These are phyloP conservation scores for Casuarius casuarius DNA, from an alignment of 2,113 vertebrate genomes.

Conservation along the genomic window DNA sequence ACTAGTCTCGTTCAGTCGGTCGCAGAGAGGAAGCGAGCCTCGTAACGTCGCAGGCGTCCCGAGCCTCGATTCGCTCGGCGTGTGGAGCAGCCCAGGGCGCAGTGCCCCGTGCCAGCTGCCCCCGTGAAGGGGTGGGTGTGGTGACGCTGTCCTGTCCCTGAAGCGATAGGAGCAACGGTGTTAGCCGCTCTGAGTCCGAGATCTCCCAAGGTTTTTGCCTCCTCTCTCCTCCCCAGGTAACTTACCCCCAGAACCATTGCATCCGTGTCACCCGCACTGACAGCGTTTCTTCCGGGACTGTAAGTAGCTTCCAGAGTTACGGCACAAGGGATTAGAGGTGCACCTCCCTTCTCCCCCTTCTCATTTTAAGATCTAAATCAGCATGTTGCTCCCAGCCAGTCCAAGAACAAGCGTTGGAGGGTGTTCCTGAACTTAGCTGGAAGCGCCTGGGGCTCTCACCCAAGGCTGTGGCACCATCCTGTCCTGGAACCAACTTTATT, in stretches of 20 bases:
- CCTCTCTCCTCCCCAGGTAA: background rate
- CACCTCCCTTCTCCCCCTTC: background rate
- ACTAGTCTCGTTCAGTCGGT: accelerated
- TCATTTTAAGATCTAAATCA: accelerated
- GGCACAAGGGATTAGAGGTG: background rate
- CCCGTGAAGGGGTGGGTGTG: background rate
- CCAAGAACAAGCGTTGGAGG: accelerated
- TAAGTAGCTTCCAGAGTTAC: background rate
- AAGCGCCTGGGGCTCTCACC: background rate
- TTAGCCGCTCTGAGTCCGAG: background rate
- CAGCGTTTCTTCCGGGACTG: background rate
- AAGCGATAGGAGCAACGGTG: background rate
- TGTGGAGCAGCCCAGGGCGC: background rate
- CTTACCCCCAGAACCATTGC: background rate
- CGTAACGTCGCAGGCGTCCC: accelerated
- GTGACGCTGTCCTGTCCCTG: background rate
- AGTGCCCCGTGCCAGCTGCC: background rate
- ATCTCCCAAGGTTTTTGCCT: background rate
- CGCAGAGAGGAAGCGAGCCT: background rate
- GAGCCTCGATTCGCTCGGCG: accelerated
- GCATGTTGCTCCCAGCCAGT: background rate
- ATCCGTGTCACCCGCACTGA: accelerated
- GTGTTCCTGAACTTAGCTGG: background rate
- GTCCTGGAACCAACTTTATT: constrained; percentile 14
- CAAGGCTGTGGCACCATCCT: background rate